These are phyloP conservation scores for Enteromius afrohamiltoni DNA, from an alignment of 2,797 vertebrate species.

Conservation along the genomic window DNA sequence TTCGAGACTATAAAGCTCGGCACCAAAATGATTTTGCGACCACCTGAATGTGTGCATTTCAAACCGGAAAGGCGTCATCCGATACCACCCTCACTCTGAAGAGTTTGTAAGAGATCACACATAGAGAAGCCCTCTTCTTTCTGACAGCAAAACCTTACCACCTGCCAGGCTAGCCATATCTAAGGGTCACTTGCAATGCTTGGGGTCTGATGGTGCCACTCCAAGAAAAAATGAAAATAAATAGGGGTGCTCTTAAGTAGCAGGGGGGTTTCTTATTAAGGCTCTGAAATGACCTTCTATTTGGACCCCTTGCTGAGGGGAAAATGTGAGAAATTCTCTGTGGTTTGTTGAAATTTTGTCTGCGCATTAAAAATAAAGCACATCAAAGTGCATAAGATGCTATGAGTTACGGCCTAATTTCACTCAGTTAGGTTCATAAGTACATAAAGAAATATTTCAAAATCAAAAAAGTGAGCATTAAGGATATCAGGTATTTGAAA, in stretches of 20 bases:
- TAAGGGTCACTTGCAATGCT: constrained; percentile 69
- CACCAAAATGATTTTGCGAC: constrained; percentile 14
- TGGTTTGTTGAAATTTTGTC: constrained; percentile 62
- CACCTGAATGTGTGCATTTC: constrained; percentile 52
- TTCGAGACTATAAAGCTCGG: neutral
- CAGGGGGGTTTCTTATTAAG: constrained; percentile 60
- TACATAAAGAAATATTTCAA: neutral
- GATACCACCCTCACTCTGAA: constrained; percentile 47
- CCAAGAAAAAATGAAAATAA: constrained; percentile 74
- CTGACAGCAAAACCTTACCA: constrained; percentile 59
- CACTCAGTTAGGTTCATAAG: neutral
- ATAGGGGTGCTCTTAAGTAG: constrained; percentile 70
- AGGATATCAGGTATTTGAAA: neutral
- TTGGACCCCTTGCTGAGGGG: constrained; percentile 72
- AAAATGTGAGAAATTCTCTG: constrained; percentile 77
- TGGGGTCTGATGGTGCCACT: constrained; percentile 68
- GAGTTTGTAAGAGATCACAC: constrained; percentile 54
- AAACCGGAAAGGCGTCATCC: constrained; percentile 49
- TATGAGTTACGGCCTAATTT: neutral
- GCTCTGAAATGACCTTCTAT: constrained; percentile 67
- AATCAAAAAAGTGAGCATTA: neutral
- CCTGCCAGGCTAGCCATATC: constrained; percentile 69
- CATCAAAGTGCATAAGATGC: constrained; percentile 31
- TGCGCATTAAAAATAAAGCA: constrained; percentile 23
- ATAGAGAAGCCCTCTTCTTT: constrained; percentile 54